These are phyloP conservation scores for Cryptocheilus praepositus DNA, from an alignment of 2,888 invertebrate genomes.

Conservation along the genomic window DNA sequence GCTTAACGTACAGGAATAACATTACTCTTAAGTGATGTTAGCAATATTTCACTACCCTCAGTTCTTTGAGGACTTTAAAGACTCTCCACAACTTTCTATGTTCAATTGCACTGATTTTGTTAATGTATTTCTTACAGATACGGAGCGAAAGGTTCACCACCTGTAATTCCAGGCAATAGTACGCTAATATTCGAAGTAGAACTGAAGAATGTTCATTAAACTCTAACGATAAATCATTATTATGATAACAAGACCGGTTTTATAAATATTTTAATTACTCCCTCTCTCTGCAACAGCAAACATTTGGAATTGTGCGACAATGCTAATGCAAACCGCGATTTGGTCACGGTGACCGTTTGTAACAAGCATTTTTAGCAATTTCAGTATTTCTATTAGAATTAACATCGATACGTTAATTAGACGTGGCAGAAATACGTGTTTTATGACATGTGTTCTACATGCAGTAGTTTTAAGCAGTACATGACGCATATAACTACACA, in stretches of 20 bases:
- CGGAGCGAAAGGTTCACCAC: constrained; percentile 86
- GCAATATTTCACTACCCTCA: background rate
- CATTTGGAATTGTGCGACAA: constrained; percentile 3
- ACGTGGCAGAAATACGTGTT: too few species aligned
- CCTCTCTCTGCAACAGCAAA: background rate
- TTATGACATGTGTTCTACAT: too few species aligned
- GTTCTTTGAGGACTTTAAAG: too few species aligned
- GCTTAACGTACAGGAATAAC: constrained; percentile 6
- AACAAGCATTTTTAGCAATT: too few species aligned
- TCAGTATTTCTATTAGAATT: too few species aligned
- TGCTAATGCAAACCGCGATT: background rate
- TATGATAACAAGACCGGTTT: background rate
- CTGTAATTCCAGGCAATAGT: constrained; percentile 91
- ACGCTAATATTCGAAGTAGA: constrained; percentile 93
- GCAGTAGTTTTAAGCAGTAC: too few species aligned
- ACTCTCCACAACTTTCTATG: background rate
- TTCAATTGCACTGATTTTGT: background rate
- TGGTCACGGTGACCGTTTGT: background rate
- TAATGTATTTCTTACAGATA: constrained; percentile 76
- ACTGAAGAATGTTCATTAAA: constrained; percentile 85
- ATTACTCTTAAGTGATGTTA: background rate
- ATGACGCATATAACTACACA: too few species aligned
- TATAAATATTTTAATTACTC: background rate
- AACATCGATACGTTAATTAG: too few species aligned
- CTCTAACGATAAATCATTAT: constrained; percentile 10